phyloP scores from a whole-genome alignment of 2,888 invertebrate genomes.

The Nebria brevicollis region DNA sequence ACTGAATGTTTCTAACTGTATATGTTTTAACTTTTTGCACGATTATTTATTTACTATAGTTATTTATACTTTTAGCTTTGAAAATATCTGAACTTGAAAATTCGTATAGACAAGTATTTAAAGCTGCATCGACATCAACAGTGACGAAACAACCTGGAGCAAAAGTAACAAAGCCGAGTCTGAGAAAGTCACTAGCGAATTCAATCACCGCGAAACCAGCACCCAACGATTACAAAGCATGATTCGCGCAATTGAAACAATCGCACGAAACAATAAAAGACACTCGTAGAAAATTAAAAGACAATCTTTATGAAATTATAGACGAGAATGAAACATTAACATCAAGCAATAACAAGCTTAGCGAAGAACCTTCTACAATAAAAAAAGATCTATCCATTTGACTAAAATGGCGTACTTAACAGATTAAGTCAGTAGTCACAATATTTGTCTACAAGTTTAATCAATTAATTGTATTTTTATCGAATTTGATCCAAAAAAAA shows the following conservation, averaged over 20 bases:
- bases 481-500: no score
- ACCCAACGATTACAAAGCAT: slow-evolving; percentile 48
- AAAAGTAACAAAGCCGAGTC: slow-evolving; percentile 12
- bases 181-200: slow-evolving; percentile 1
- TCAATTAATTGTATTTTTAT: no score
- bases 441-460: no score
- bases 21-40: neutral
- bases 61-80: slow-evolving; percentile 3
- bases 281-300: slow-evolving; percentile 17
- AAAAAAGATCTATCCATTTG: no score
- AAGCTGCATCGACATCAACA: neutral
- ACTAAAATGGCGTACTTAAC: slow-evolving; percentile 9
- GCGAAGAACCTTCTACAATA: neutral
- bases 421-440: neutral
- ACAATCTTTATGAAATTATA: slow-evolving; percentile 51
- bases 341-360: neutral
- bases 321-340: slow-evolving; percentile 54
- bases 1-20: no score
- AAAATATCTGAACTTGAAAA: neutral
- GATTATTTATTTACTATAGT: neutral
- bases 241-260: slow-evolving; percentile 46
- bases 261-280: slow-evolving; percentile 39
- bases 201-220: slow-evolving; percentile 28
- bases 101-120: neutral
- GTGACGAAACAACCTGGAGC: slow-evolving; percentile 9